Conservation (phyloP, 2,113 vertebrate species). For the Tonatia bakeri region DNA sequence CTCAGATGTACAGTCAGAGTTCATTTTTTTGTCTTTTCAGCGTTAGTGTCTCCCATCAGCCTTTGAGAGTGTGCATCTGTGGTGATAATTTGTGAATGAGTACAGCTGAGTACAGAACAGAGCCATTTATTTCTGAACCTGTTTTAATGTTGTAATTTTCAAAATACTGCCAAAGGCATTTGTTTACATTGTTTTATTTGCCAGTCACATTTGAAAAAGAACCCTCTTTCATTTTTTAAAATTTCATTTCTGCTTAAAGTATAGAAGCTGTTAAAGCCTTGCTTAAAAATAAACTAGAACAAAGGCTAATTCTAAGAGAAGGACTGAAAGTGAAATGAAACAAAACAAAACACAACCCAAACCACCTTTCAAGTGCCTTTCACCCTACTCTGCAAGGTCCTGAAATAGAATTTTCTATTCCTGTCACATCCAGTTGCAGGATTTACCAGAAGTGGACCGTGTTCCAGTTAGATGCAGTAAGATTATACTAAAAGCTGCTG, state of each 20-base stretch:
- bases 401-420: conserved; percentile 78
- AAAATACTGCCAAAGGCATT: conserved; percentile 44
- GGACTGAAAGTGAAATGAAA: conserved; percentile 29
- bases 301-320: conserved; percentile 63
- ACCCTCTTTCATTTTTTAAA: background rate
- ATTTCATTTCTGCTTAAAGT: conserved; percentile 73
- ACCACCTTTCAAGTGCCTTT: conserved; percentile 65
- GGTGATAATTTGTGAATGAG: background rate
- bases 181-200: conserved; percentile 64
- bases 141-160: background rate
- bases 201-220: conserved; percentile 55
- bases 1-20: background rate
- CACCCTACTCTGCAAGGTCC: conserved; percentile 68
- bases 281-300: conserved; percentile 57
- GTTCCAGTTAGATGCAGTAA: conserved; percentile 75
- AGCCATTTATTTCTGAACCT: background rate
- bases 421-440: conserved; percentile 75
- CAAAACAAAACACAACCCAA: background rate
- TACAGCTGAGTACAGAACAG: background rate
- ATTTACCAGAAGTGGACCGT: conserved; percentile 76
- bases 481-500: conserved; percentile 81
- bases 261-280: conserved; percentile 49
- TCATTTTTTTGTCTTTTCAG: background rate
- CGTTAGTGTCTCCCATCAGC: background rate
- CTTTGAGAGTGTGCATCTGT: background rate